Conservation (phyloP, 2,888 invertebrate species). For the Ormyrus labotus region DNA sequence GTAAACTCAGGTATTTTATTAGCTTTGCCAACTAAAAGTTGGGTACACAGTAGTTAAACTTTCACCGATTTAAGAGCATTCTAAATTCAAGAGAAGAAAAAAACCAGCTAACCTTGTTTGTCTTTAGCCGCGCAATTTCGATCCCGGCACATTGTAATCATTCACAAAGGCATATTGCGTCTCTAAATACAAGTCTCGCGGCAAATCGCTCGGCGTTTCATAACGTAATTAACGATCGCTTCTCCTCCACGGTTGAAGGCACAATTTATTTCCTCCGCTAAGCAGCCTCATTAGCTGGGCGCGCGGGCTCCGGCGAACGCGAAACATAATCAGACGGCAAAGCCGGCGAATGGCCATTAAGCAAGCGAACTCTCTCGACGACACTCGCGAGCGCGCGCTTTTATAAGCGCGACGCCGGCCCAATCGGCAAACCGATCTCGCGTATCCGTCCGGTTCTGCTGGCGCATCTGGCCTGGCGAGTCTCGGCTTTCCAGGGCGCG, state of each 20-base stretch:
- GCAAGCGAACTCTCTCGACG: not conserved
- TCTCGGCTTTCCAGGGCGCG: not conserved
- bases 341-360: not conserved
- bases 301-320: not conserved
- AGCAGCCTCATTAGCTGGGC: not conserved
- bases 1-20: not conserved
- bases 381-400: not conserved
- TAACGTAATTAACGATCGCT: conserved; percentile 11
- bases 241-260: not conserved
- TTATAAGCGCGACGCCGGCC: not conserved
- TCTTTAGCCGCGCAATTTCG: not conserved
- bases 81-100: not conserved
- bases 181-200: not conserved
- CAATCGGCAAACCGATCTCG: not conserved
- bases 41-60: not conserved
- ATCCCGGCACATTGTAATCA: not conserved
- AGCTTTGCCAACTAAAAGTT: not conserved
- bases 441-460: not conserved
- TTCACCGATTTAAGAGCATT: conserved; percentile 5
- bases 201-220: not conserved
- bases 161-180: not conserved
- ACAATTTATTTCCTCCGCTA: not conserved
- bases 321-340: conserved; percentile 1
- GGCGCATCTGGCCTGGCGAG: not conserved
- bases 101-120: not conserved